phyloP scores from a whole-genome alignment of 2,113 vertebrate genomes.

The Bungarus multicinctus region DNA sequence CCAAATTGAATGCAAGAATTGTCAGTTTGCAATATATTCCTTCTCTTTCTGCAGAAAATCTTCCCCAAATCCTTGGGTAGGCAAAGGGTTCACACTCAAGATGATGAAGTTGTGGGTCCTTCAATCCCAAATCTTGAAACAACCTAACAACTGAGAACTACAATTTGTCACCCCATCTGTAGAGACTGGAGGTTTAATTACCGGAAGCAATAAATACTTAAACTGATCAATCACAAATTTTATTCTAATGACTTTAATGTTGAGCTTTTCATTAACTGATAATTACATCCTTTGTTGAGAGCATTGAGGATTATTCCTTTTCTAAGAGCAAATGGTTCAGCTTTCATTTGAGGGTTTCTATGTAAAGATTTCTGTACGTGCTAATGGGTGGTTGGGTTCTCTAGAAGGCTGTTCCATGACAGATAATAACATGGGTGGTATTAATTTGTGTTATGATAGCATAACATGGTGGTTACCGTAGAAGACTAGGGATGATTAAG shows the following conservation, averaged over 20 bases:
- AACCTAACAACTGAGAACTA: constrained; percentile 25
- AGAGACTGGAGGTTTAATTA: constrained; percentile 2
- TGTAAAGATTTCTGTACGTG: neutral
- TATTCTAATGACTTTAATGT: neutral
- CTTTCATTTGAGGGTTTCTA: neutral
- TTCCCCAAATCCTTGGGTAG: neutral
- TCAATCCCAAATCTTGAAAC: neutral
- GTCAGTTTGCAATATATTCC: neutral
- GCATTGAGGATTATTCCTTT: neutral
- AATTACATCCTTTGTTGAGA: neutral
- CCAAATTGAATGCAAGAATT: too few relatives aligned
- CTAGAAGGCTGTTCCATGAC: neutral
- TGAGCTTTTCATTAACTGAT: neutral
- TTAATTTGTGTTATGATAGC: neutral
- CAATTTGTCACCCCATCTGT: constrained; percentile 1
- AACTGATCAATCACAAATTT: constrained; percentile 11
- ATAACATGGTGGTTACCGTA: neutral
- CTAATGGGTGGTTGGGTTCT: neutral
- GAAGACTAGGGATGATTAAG: neutral
- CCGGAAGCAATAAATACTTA: constrained; percentile 9
- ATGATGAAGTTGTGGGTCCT: neutral
- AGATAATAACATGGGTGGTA: neutral
- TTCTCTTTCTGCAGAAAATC: neutral
- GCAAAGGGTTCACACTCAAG: neutral
- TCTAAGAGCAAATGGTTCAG: neutral